Evolutionary conservation across 2,888 invertebrate species (phyloP).

Genomic region (Drosophila lacicola): DNA sequence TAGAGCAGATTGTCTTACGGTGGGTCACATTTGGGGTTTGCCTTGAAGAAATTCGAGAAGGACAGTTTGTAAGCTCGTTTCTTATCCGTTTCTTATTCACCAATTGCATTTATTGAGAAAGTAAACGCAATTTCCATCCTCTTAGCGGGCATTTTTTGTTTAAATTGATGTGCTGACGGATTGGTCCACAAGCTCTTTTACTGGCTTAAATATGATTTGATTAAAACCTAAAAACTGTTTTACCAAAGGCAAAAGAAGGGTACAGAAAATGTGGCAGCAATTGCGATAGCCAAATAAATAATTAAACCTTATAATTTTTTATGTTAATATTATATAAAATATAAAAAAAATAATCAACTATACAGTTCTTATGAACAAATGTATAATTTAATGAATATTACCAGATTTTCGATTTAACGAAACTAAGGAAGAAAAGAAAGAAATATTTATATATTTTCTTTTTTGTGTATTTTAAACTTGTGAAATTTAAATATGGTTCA

Average conservation of each 20-base stretch:
- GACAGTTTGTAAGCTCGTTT: background rate
- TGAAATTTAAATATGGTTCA: background rate
- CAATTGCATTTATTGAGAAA: conserved; percentile 4
- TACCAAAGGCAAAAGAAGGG: background rate
- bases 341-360: too few species aligned
- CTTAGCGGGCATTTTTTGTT: background rate
- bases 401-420: too few species aligned
- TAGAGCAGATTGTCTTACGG: background rate
- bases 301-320: too few species aligned
- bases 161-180: background rate
- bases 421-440: too few species aligned
- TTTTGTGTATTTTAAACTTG: background rate
- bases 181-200: background rate
- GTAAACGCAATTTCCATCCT: background rate
- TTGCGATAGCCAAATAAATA: too few species aligned
- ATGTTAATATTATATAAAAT: too few species aligned
- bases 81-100: background rate
- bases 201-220: background rate
- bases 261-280: background rate
- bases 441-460: too few species aligned
- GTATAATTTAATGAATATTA: too few species aligned
- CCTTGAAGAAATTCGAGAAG: background rate
- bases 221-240: background rate
- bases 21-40: background rate
- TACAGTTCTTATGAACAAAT: too few species aligned